These are phyloP conservation scores for Oenanthe melanoleuca DNA, from an alignment of 2,113 vertebrate genomes.

Conservation along the genomic window DNA sequence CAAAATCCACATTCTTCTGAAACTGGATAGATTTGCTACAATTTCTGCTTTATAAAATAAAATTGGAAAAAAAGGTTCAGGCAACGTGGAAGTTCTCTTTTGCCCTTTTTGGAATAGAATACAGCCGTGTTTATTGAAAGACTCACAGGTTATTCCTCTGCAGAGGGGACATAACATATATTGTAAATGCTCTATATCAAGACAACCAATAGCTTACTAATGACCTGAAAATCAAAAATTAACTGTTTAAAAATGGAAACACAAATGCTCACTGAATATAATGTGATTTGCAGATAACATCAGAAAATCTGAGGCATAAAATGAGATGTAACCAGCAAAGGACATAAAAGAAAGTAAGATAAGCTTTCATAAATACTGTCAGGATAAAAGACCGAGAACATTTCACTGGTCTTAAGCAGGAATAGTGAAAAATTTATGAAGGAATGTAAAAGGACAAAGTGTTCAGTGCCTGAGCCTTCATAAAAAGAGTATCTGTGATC, in stretches of 20 bases:
- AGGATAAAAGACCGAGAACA: neutral
- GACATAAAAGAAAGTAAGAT: neutral
- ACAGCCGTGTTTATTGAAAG: neutral
- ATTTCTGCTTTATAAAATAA: neutral
- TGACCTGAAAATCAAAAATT: slow-evolving; percentile 21
- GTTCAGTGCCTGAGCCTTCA: neutral
- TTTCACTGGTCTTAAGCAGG: neutral
- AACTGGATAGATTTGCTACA: neutral
- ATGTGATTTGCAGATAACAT: neutral
- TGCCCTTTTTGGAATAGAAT: neutral
- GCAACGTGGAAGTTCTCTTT: neutral
- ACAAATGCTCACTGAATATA: neutral
- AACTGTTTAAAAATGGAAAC: slow-evolving; percentile 6
- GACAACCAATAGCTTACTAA: slow-evolving; percentile 17
- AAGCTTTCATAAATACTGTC: neutral
- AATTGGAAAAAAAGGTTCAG: neutral
- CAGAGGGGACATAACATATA: neutral
- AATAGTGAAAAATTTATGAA: slow-evolving; percentile 20
- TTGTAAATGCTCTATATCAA: neutral
- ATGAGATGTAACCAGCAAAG: neutral
- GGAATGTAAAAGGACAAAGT: neutral
- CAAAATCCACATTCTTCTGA: slow-evolving; percentile 13
- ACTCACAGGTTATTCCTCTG: neutral
- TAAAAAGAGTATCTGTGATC: neutral
- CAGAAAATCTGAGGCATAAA: slow-evolving; percentile 15